Conservation (phyloP, 2,113 vertebrate species). For the Salvelinus alpinus region DNA sequence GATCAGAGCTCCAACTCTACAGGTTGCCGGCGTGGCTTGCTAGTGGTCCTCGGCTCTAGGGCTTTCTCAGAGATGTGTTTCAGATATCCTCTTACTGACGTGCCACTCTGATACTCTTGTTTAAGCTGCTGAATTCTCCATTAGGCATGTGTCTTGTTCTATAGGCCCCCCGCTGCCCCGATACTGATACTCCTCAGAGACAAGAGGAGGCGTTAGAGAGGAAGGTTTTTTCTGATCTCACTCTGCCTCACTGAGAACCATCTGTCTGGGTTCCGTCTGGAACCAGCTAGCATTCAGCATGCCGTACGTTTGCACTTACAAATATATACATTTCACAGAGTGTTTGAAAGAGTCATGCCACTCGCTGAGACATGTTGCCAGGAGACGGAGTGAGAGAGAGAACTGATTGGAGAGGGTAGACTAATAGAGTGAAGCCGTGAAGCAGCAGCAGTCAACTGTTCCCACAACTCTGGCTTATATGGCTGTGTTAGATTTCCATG, state of each 20-base stretch:
- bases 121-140: not conserved
- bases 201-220: conserved; percentile 8
- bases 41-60: not conserved
- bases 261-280: conserved; percentile 62
- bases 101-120: conserved; percentile 1
- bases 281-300: conserved; percentile 56
- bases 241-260: conserved; percentile 57
- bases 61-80: conserved; percentile 41
- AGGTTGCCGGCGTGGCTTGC: too few species aligned
- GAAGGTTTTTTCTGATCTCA: conserved; percentile 13
- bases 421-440: conserved; percentile 41
- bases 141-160: conserved; percentile 16
- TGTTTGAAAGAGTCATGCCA: conserved; percentile 47
- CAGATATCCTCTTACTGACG: conserved; percentile 25
- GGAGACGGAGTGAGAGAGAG: conserved; percentile 48
- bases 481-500: conserved; percentile 44
- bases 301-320: conserved; percentile 65
- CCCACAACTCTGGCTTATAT: not conserved
- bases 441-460: not conserved
- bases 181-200: not conserved
- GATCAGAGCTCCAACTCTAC: too few species aligned
- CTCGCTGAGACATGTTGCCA: conserved; percentile 48
- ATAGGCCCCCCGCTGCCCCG: too few species aligned
- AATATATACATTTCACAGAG: conserved; percentile 70
- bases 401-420: conserved; percentile 54